phyloP scores from a whole-genome alignment of 2,888 invertebrate genomes.

The Volucella inflata region DNA sequence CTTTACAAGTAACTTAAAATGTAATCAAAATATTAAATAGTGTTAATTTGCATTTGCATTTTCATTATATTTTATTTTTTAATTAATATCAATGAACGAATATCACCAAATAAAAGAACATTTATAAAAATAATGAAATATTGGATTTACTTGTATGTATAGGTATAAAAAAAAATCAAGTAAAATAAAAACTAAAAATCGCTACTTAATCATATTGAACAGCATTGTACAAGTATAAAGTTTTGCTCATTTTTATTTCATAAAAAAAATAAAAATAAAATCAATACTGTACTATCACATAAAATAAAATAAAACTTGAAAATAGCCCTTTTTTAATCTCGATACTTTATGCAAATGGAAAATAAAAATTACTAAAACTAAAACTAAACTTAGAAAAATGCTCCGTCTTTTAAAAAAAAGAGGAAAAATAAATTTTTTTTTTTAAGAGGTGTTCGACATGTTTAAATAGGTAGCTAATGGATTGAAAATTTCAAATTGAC shows the following conservation, averaged over 20 bases:
- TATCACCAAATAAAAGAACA: slow-evolving; percentile 64
- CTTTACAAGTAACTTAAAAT: slow-evolving; percentile 9
- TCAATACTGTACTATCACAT: slow-evolving; percentile 67
- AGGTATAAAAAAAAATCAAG: slow-evolving; percentile 1
- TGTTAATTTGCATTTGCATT: slow-evolving; percentile 20
- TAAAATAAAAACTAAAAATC: slow-evolving; percentile 21
- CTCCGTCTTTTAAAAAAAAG: too few species aligned
- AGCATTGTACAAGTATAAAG: slow-evolving; percentile 15
- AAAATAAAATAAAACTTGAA: slow-evolving; percentile 38
- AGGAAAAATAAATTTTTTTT: too few species aligned
- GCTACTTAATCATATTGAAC: slow-evolving; percentile 59
- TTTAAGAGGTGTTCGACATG: too few species aligned
- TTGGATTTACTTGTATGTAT: background rate
- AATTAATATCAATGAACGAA: slow-evolving; percentile 29
- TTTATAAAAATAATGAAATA: background rate
- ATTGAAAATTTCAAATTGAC: too few species aligned
- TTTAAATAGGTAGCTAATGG: too few species aligned
- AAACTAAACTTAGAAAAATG: background rate
- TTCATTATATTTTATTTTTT: slow-evolving; percentile 49
- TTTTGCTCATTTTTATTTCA: slow-evolving; percentile 25
- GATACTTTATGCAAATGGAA: background rate
- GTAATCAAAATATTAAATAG: slow-evolving; percentile 11
- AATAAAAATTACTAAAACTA: slow-evolving; percentile 19
- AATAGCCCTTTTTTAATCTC: slow-evolving; percentile 11
- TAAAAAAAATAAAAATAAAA: slow-evolving; percentile 44